phyloP scores from a whole-genome alignment of 2,888 invertebrate species.

The Acholoe squamosa region DNA sequence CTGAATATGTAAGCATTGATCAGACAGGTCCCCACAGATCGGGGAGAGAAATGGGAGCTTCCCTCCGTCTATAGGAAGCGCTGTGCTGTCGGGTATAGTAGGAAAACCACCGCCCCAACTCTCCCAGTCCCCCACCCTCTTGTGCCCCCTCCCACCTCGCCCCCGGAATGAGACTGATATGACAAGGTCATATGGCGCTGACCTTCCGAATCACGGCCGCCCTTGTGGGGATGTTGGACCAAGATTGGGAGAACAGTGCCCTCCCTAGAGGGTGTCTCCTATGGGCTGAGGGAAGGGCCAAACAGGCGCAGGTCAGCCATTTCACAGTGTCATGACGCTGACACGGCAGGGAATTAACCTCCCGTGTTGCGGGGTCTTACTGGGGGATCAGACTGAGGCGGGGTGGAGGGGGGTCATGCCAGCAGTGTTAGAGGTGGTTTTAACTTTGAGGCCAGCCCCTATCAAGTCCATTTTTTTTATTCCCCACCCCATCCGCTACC shows the following conservation, averaged over 20 bases:
- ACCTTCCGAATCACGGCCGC: conserved; percentile 48
- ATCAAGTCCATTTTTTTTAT: neutral
- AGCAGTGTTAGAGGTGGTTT: neutral
- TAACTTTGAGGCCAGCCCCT: neutral
- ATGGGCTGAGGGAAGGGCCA: neutral
- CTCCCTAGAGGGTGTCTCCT: neutral
- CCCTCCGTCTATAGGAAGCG: neutral
- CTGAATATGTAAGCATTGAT: conserved; percentile 32
- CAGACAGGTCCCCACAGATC: neutral
- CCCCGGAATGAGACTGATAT: conserved; percentile 29
- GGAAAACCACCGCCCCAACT: neutral
- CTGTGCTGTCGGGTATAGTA: neutral
- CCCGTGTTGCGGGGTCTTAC: neutral
- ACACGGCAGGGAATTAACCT: conserved; percentile 47
- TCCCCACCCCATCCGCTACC: neutral
- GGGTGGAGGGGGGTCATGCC: too few species aligned
- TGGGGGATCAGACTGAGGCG: too few species aligned
- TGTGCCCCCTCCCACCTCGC: neutral
- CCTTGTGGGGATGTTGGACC: neutral
- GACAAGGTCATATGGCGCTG: conserved; percentile 56
- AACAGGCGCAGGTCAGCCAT: conserved; percentile 10
- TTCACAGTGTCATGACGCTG: conserved; percentile 49
- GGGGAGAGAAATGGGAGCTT: neutral
- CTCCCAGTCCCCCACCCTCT: neutral
- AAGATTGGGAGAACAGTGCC: conserved; percentile 7